Evolutionary conservation across 2,113 vertebrate genomes (phyloP).

Genomic region (Eubucco bourcierii): DNA sequence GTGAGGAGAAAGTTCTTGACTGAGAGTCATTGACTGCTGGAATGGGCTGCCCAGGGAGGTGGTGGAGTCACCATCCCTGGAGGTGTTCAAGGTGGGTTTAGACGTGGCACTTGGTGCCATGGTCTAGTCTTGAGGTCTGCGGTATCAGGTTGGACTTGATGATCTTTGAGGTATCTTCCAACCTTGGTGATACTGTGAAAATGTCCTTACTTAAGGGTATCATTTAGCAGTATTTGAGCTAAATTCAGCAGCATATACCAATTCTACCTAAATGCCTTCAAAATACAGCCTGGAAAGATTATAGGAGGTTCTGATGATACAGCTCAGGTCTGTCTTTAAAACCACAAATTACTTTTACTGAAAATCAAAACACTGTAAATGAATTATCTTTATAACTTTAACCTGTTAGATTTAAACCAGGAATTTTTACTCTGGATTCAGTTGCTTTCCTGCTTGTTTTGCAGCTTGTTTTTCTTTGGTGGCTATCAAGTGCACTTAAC

Average conservation of each 20-base stretch:
- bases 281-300: not conserved
- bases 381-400: rapidly evolving
- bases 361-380: not conserved
- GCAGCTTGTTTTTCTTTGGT: not conserved
- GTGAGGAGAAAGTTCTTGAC: too few species aligned
- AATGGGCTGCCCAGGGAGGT: too few species aligned
- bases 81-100: too few species aligned
- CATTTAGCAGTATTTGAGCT: not conserved
- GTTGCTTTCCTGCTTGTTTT: not conserved
- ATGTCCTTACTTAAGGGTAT: not conserved
- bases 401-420: not conserved
- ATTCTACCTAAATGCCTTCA: not conserved
- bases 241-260: not conserved
- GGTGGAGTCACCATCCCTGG: too few species aligned
- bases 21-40: too few species aligned
- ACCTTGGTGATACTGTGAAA: too few species aligned
- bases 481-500: constrained; percentile 67
- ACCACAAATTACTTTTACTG: not conserved
- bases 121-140: too few species aligned
- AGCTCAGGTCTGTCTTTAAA: not conserved
- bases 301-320: not conserved
- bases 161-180: too few species aligned
- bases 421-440: not conserved
- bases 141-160: too few species aligned
- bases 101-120: too few species aligned